phyloP scores from a whole-genome alignment of 1,140 invertebrate genomes.

The Papilio helenus region DNA sequence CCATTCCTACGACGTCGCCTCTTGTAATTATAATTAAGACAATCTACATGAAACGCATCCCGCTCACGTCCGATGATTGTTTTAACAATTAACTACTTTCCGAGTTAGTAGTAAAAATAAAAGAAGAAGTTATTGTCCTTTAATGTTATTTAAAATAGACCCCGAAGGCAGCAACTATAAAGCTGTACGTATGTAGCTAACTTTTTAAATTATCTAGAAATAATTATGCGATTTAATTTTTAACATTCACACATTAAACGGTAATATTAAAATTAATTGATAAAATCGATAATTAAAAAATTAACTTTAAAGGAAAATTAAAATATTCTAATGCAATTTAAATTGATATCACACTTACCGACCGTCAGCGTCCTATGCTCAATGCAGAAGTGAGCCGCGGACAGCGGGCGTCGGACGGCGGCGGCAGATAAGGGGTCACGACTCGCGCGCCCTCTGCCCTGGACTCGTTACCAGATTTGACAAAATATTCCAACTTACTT shows the following conservation, averaged over 20 bases:
- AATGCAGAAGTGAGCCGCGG: constrained; percentile 28
- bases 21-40: constrained; percentile 30
- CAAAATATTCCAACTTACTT: background rate
- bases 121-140: too few relatives aligned
- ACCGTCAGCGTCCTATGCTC: background rate
- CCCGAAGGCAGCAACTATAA: too few relatives aligned
- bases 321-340: background rate
- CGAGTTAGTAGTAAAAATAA: too few relatives aligned
- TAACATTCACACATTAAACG: too few relatives aligned
- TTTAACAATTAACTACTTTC: background rate
- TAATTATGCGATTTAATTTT: too few relatives aligned
- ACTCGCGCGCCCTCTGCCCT: constrained; percentile 42
- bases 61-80: background rate
- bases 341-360: constrained; percentile 41
- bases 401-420: constrained; percentile 34
- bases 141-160: too few relatives aligned
- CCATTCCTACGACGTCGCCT: too few relatives aligned
- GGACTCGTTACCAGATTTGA: constrained; percentile 26
- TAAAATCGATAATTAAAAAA: too few relatives aligned
- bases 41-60: background rate
- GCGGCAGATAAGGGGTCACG: constrained; percentile 50
- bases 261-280: too few relatives aligned
- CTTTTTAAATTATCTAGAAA: too few relatives aligned
- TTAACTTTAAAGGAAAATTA: too few relatives aligned
- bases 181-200: too few relatives aligned